Percentiles rank a stretch among this genome's conserved stretches.
phyloP scores from a whole-genome alignment of 2,888 invertebrate genomes.

The Cantharis rustica region DNA sequence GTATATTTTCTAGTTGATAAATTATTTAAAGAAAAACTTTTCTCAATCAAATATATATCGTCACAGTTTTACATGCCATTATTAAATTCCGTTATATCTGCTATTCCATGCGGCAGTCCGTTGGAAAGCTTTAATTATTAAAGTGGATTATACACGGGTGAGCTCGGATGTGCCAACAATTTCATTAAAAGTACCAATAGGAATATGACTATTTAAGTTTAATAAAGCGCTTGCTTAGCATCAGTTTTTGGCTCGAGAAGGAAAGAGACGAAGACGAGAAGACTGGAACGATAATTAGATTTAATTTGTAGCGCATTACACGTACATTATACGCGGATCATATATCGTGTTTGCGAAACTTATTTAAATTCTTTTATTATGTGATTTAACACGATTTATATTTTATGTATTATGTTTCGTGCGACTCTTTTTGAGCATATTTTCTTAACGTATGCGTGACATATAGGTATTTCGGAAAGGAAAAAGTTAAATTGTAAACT shows the following conservation, averaged over 20 bases:
- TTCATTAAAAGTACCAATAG: constrained; percentile 40
- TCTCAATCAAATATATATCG: not conserved
- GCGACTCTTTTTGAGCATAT: not conserved
- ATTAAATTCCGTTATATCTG: constrained; percentile 41
- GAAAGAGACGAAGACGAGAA: not conserved
- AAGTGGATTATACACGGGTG: constrained; percentile 40
- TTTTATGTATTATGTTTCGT: not conserved
- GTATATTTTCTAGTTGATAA: not conserved
- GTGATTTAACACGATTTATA: not conserved
- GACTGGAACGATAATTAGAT: not conserved
- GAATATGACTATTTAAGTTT: constrained; percentile 40
- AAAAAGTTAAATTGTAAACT: not conserved
- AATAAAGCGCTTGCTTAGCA: constrained; percentile 32
- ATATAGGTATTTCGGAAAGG: not conserved
- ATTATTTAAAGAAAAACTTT: not conserved
- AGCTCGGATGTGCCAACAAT: constrained; percentile 37
- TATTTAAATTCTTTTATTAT: not conserved
- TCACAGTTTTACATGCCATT: constrained; percentile 4
- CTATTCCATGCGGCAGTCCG: constrained; percentile 32
- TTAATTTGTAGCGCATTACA: not conserved
- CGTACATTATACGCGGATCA: not conserved
- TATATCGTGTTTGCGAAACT: not conserved
- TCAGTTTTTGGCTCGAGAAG: constrained; percentile 3
- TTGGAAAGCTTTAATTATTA: constrained; percentile 38
- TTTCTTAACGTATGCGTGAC: not conserved